Conservation (phyloP, 2,797 vertebrate genomes). For the Myotis myotis region DNA sequence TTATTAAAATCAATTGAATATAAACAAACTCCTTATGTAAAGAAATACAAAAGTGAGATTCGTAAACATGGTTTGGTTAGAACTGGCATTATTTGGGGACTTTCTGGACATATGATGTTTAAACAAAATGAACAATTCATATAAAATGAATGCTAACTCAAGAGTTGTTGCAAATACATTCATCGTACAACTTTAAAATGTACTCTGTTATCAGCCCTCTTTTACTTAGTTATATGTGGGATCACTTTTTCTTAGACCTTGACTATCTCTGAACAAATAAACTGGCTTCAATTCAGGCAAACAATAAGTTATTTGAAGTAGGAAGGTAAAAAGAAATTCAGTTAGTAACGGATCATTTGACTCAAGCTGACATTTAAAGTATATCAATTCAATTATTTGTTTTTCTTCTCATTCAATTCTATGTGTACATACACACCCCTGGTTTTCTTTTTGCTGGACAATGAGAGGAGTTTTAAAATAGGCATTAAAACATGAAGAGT, state of each 20-base stretch:
- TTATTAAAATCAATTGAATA: constrained; percentile 11
- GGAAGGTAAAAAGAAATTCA: constrained; percentile 58
- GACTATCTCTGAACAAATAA: constrained; percentile 20
- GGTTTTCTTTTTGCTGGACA: not conserved
- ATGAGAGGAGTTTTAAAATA: constrained; percentile 20
- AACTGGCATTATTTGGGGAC: not conserved
- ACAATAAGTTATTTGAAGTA: constrained; percentile 57
- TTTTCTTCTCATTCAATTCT: constrained; percentile 35
- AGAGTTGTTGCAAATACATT: too few relatives aligned
- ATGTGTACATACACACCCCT: not conserved
- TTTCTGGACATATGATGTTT: not conserved
- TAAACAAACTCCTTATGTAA: not conserved
- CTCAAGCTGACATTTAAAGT: constrained; percentile 56
- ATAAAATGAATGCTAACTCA: not conserved
- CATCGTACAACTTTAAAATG: not conserved
- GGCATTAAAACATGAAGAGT: not conserved
- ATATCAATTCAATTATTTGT: constrained; percentile 5
- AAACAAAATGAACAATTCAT: not conserved
- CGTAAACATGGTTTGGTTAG: not conserved
- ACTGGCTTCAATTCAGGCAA: constrained; percentile 38
- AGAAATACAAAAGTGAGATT: not conserved
- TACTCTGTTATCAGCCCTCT: not conserved
- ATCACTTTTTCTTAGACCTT: constrained; percentile 1
- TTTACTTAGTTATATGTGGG: not conserved
- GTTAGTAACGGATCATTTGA: constrained; percentile 54